Base-by-base conservation (phyloP, 2,888 invertebrate species). In the Epistrophe eligans region DNA sequence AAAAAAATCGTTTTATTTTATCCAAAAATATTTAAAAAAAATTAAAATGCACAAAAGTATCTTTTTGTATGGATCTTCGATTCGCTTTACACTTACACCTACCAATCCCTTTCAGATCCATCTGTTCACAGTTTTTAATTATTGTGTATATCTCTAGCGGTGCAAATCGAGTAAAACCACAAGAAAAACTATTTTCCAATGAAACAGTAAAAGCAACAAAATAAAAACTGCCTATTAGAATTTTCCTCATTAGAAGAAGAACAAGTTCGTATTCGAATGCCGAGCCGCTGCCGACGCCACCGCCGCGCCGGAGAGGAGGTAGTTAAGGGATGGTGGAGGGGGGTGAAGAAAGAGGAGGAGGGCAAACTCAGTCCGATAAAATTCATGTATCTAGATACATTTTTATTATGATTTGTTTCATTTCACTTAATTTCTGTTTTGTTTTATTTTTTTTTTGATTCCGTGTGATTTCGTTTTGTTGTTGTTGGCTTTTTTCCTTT, bases 121-220 rank as follows among this genome's bases (percentile, higher is more conserved):
- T 38, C 32, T 15, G 24, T 43, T 19, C 9, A 24, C 40, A 40
- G 15, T 15, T 0, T 55, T 55, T 62, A 15, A 62, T 43, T 57
- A 8, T 35, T 35, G 35, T 35, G 43, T 60, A 52, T 74, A 62
- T 62, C 52, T 74, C 64, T 64, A 70, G 73, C 79, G 77, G 83
- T 84, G 67, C 67, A 73, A 84, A 76, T 71, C 71, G 70, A 79
- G 66, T 67, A 35, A 60, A 79, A 60, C 74, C 77, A 73, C 62
- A 77, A 77, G 73, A 81, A 82, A 40, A 55, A 7, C 35, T 74
- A 81, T 79, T 87, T 87, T 60, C 88, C 89, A 84, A 91, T 90
- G 90, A 90, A 91, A 89, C 88, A 83, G 82, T 88, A 91, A 90
- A 89, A 89, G 84, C 82, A 80, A 89, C 64, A 76, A 77, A 55